phyloP scores from a whole-genome alignment of 2,888 invertebrate species.

The Anticlea derivata region DNA sequence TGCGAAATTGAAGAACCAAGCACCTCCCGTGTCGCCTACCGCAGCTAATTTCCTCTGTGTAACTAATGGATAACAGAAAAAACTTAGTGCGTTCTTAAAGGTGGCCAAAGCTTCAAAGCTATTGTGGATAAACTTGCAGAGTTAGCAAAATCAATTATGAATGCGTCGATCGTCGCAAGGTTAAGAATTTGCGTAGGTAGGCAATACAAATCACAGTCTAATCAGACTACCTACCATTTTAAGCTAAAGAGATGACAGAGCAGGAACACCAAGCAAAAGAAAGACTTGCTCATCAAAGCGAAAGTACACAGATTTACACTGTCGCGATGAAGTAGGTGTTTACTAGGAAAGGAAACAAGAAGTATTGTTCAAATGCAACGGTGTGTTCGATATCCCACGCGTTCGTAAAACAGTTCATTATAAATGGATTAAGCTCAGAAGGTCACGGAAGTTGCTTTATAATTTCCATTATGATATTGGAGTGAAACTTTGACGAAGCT shows the following conservation, averaged over 20 bases:
- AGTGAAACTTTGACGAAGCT: too few species aligned
- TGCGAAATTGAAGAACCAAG: not conserved
- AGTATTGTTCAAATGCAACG: slow-evolving; percentile 24
- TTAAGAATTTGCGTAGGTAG: too few species aligned
- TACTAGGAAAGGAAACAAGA: not conserved
- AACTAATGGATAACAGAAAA: too few species aligned
- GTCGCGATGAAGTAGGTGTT: not conserved
- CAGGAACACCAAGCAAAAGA: not conserved
- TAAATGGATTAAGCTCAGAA: slow-evolving; percentile 31
- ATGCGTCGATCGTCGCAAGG: too few species aligned
- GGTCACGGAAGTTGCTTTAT: slow-evolving; percentile 17
- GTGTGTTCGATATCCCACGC: slow-evolving; percentile 27
- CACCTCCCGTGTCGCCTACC: slow-evolving; percentile 20
- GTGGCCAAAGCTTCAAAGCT: too few species aligned
- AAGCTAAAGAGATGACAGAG: too few species aligned
- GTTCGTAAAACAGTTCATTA: slow-evolving; percentile 15
- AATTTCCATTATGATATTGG: not conserved
- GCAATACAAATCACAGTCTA: too few species aligned
- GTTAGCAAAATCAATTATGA: too few species aligned
- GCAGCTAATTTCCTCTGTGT: slow-evolving; percentile 48
- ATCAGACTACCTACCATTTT: not conserved
- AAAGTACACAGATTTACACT: slow-evolving; percentile 18
- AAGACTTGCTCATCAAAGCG: slow-evolving; percentile 3
- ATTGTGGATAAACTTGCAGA: too few species aligned
- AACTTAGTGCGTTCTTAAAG: too few species aligned